A percentile compares a stretch with the other conserved stretches of the same genome.
phyloP scores from a whole-genome alignment of 2,113 vertebrate species.

The Peromyscus polionotus region DNA sequence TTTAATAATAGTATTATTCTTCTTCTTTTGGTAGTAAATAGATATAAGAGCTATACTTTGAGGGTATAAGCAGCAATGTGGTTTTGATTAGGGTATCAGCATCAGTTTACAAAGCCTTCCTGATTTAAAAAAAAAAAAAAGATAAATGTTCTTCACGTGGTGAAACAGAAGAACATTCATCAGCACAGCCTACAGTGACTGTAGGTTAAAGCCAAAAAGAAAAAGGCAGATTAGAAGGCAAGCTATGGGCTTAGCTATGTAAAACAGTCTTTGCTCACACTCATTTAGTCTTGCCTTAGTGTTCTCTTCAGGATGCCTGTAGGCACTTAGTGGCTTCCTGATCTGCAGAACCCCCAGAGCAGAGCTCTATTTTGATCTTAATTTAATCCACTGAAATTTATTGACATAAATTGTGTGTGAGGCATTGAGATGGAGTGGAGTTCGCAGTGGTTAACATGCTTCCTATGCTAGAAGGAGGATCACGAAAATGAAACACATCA shows the following conservation, averaged over 20 bases:
- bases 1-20: conserved; percentile 81
- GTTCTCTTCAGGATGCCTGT: not conserved
- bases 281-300: not conserved
- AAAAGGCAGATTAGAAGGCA: not conserved
- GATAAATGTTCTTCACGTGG: conserved; percentile 21
- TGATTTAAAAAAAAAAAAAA: conserved; percentile 72
- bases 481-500: not conserved
- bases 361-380: not conserved
- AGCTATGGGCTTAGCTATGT: not conserved
- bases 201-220: not conserved
- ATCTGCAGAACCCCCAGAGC: not conserved
- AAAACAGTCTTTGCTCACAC: not conserved
- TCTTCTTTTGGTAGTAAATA: conserved; percentile 78
- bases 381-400: not conserved
- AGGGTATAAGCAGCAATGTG: conserved; percentile 65
- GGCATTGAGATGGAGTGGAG: not conserved
- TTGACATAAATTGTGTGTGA: not conserved
- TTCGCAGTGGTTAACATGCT: not conserved
- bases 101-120: conserved; percentile 31
- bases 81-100: conserved; percentile 70
- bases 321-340: not conserved
- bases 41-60: conserved; percentile 74
- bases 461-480: not conserved
- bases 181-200: conserved; percentile 35
- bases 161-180: conserved; percentile 31